phyloP scores from a whole-genome alignment of 2,113 vertebrate genomes.

The Neolamprologus tretocephalus region DNA sequence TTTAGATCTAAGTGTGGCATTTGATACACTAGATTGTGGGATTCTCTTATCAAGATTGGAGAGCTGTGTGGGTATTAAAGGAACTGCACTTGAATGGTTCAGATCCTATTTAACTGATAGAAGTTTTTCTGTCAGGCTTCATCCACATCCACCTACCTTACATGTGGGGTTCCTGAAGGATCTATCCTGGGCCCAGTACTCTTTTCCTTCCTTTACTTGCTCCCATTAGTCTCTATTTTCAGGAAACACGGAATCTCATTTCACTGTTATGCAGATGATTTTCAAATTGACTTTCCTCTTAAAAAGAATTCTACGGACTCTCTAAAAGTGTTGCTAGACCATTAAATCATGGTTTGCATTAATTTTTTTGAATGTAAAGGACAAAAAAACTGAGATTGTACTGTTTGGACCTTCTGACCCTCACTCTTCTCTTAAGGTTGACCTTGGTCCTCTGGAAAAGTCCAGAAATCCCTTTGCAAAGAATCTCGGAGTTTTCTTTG shows the following conservation, averaged over 20 bases:
- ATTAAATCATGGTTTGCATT: not conserved
- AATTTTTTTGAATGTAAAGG: not conserved
- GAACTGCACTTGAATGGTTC: not conserved
- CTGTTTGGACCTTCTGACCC: not conserved
- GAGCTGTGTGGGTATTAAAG: not conserved
- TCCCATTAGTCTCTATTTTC: not conserved
- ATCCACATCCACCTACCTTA: not conserved
- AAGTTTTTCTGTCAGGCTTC: not conserved
- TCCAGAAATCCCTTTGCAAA: not conserved
- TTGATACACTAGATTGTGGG: not conserved
- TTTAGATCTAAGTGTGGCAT: not conserved
- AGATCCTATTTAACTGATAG: not conserved
- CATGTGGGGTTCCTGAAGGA: not conserved
- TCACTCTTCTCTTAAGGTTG: not conserved
- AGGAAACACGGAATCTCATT: not conserved
- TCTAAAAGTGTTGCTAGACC: not conserved
- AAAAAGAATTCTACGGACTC: not conserved
- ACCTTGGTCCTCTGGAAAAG: not conserved
- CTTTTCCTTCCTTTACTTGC: not conserved
- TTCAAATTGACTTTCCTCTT: not conserved
- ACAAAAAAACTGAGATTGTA: not conserved
- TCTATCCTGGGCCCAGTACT: not conserved
- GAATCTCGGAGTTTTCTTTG: not conserved
- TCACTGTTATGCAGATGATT: not conserved
- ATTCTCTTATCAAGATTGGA: not conserved